Conservation (phyloP, 2,888 invertebrate genomes). For the Xiphydria camelus region DNA sequence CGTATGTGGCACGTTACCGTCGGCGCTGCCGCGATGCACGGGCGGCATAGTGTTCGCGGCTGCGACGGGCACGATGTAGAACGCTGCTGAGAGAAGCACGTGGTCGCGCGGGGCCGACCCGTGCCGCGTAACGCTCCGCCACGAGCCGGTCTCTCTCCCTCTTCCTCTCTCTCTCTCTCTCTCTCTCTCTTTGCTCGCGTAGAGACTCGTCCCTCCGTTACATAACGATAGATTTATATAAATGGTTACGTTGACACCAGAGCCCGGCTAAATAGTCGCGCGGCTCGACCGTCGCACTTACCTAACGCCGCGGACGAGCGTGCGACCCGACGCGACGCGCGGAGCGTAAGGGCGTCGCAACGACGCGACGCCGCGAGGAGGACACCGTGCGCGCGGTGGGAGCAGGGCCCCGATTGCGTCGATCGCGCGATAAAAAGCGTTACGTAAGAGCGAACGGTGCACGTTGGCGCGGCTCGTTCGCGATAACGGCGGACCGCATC, state of each 20-base stretch:
- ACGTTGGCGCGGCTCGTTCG: conserved; percentile 35
- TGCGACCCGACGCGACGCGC: neutral
- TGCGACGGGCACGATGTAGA: too few species aligned
- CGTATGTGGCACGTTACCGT: too few species aligned
- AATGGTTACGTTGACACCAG: conserved; percentile 58
- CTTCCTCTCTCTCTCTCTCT: conserved; percentile 2
- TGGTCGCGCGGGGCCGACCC: neutral
- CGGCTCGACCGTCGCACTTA: neutral
- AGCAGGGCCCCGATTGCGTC: conserved; percentile 44
- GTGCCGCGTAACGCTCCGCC: neutral
- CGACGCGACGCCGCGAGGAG: conserved; percentile 21
- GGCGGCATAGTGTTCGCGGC: too few species aligned
- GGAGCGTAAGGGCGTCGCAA: neutral
- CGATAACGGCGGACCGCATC: neutral
- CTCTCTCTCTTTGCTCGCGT: conserved; percentile 6
- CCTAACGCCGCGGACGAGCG: too few species aligned
- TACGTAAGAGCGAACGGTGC: conserved; percentile 45
- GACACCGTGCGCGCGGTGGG: conserved; percentile 1
- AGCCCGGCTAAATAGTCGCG: conserved; percentile 10
- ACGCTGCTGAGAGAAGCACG: too few species aligned
- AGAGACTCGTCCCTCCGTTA: conserved; percentile 41
- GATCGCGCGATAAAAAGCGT: conserved; percentile 56
- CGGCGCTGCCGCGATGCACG: too few species aligned
- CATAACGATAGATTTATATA: conserved; percentile 57
- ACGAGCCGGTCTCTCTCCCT: neutral